These are phyloP conservation scores for Drosophila saltans DNA, from an alignment of 1,140 invertebrate species.

Conservation along the genomic window DNA sequence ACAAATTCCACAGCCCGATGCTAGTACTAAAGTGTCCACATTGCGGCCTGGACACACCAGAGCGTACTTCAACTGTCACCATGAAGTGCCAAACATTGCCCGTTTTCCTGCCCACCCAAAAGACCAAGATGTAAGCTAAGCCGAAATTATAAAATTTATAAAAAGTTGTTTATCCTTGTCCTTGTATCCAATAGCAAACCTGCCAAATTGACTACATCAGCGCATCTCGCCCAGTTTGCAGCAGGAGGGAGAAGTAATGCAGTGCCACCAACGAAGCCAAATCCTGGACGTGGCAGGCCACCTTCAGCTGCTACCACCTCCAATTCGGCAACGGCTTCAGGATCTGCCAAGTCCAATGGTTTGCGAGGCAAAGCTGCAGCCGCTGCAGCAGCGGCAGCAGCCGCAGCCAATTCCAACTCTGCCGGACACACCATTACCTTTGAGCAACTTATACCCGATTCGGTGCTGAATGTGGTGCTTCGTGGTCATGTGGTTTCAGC, in stretches of 20 bases:
- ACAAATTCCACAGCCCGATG: conserved; percentile 66
- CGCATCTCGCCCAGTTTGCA: conserved; percentile 56
- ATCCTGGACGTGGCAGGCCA: conserved; percentile 18
- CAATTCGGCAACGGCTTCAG: conserved; percentile 11
- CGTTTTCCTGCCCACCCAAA: conserved; percentile 78
- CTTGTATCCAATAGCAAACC: conserved; percentile 48
- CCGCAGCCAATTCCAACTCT: conserved; percentile 12
- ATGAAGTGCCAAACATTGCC: conserved; percentile 82
- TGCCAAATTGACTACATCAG: conserved; percentile 65
- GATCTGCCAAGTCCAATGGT: conserved; percentile 42
- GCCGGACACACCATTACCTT: conserved; percentile 62
- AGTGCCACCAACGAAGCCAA: conserved; percentile 14
- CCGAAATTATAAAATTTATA: fast-evolving
- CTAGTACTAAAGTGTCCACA: conserved; percentile 88
- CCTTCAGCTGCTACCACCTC: neutral
- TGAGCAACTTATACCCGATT: conserved; percentile 79
- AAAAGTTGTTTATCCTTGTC: neutral
- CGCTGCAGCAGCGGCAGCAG: neutral
- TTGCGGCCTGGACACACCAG: conserved; percentile 87
- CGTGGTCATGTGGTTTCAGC: conserved; percentile 61
- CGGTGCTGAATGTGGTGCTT: conserved; percentile 79
- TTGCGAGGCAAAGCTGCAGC: conserved; percentile 13
- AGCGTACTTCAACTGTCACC: conserved; percentile 83
- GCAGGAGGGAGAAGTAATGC: conserved; percentile 13
- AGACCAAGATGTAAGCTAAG: conserved; percentile 66